Evolutionary conservation across 2,797 vertebrate genomes (phyloP).

Genomic region (Bradypodion pumilum): DNA sequence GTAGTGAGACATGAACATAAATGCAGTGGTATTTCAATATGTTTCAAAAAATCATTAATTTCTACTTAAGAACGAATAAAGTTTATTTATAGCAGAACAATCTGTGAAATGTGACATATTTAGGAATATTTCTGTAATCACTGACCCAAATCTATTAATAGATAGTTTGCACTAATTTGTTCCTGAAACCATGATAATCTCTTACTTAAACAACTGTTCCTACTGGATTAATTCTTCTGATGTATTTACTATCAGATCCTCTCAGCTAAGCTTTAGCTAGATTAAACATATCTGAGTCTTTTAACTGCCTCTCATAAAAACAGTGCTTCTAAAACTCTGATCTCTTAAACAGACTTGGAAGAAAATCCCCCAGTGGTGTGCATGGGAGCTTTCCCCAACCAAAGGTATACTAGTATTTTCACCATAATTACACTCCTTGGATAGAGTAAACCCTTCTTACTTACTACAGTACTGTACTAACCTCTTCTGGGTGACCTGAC

Average conservation of each 20-base stretch:
- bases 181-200: neutral
- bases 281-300: neutral
- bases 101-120: neutral
- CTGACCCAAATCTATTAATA: neutral
- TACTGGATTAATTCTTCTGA: constrained; percentile 9
- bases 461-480: no score
- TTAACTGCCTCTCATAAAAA: neutral
- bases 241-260: neutral
- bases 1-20: neutral
- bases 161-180: neutral
- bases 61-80: neutral
- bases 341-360: neutral
- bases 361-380: neutral
- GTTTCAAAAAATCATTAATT: neutral
- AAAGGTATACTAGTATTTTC: neutral
- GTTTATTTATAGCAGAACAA: neutral
- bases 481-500: no score
- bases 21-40: neutral
- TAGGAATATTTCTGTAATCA: neutral
- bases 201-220: constrained; percentile 6
- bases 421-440: no score
- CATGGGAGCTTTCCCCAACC: neutral
- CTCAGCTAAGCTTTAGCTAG: neutral
- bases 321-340: neutral
- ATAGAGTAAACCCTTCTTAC: no score